Base-by-base conservation (phyloP, 1,140 invertebrate genomes). In the Drepana arcuata region DNA sequence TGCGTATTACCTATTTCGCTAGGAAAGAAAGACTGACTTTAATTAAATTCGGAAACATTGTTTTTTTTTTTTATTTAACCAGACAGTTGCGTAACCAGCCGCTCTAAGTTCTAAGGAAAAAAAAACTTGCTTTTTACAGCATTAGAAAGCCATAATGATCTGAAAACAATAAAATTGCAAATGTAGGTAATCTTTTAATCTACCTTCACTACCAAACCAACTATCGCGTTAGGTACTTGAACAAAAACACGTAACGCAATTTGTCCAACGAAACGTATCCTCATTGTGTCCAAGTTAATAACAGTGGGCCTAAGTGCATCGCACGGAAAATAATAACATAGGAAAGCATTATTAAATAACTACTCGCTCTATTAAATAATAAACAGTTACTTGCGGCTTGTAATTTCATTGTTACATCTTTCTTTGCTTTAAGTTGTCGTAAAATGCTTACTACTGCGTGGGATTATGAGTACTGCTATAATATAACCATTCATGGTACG, bases 401-500 rank as follows among this genome's bases (percentile, higher is more conserved):
- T 21, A 21, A 21, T 4, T 4, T 21, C 4, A 5, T 21, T 21
- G 18, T 21, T 21, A 21, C 18, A 5, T 21, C 9, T 9, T 21
- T 21, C 9, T 21, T 5, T 9, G 18, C n/a, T n/a, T n/a, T n/a
- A 21, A 21, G 9, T 21, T 21, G 18, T 5, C 18, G 9, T 21
- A 21, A 21, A 24, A 21, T 16, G 11, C 11, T 28, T 5, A 14
- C 24, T 40, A 34, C 14, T 12, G 16, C 30, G 49, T 57, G 40
- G 54, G 53, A 39, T 41, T 41, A 16, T 23, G 41, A 48, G 41
- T 49, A 33, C n/a, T 10, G 40, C 34, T 41, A 37, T 37, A 36
- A 46, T 34, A 34, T 37, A 26, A 26, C 4, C 33, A 44, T 46
- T 49, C 32, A 47, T 48, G 41, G 48, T 28, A 46, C 43, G 48